A percentile compares a stretch with the other conserved stretches of the same genome.
Evolutionary conservation across 2,797 vertebrate species (phyloP).

Genomic region (Miichthys miiuy): DNA sequence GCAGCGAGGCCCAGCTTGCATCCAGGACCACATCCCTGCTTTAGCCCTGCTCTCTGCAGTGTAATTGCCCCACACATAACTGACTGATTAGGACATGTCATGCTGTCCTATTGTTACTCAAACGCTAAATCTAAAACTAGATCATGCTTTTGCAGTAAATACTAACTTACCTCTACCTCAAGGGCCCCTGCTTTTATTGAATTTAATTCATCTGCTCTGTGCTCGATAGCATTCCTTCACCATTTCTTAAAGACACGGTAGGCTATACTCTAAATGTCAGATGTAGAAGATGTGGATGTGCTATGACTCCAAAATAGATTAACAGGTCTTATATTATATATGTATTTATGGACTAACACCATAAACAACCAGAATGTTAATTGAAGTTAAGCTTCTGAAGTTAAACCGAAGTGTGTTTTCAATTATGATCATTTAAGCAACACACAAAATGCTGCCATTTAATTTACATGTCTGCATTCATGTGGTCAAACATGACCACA

Average conservation of each 20-base stretch:
- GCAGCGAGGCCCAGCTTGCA: constrained; percentile 46
- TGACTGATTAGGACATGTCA: constrained; percentile 17
- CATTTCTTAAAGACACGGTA: not conserved
- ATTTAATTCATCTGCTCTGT: not conserved
- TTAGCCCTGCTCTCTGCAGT: constrained; percentile 32
- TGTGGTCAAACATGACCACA: not conserved
- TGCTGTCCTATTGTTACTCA: not conserved
- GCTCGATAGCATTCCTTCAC: not conserved
- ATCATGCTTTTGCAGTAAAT: constrained; percentile 26
- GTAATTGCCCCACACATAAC: constrained; percentile 45
- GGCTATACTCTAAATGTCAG: not conserved
- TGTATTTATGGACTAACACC: not conserved
- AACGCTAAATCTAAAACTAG: not conserved
- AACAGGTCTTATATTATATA: not conserved
- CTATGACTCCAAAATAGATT: not conserved
- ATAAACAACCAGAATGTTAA: not conserved
- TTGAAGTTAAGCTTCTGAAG: not conserved
- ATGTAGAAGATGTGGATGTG: not conserved
- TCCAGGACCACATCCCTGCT: constrained; percentile 32
- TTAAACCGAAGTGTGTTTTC: not conserved
- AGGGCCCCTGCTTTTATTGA: not conserved
- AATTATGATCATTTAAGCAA: not conserved
- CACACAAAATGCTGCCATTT: not conserved
- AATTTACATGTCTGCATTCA: not conserved
- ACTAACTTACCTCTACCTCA: constrained; percentile 6